Percentiles rank a stretch among this genome's conserved stretches.
These are phyloP conservation scores for Eilema depressum DNA, from an alignment of 2,888 invertebrate species.

Conservation along the genomic window DNA sequence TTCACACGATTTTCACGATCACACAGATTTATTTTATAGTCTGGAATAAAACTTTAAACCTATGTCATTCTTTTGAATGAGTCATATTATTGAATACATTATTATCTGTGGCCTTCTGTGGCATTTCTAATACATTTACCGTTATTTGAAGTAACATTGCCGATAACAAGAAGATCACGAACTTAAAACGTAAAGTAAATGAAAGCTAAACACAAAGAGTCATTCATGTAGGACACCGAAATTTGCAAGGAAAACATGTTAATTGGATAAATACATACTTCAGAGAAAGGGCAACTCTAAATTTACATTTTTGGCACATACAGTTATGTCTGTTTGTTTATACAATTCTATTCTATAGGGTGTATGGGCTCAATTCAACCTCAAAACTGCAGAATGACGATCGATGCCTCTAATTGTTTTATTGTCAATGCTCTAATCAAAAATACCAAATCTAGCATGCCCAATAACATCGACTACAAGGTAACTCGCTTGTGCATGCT, in stretches of 20 bases:
- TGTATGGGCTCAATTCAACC: too few species aligned
- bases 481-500: not conserved
- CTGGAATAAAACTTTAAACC: too few species aligned
- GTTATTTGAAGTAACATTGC: not conserved
- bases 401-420: too few species aligned
- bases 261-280: slow-evolving; percentile 16
- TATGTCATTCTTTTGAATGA: not conserved
- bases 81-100: not conserved
- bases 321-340: not conserved
- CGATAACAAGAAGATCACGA: slow-evolving; percentile 22
- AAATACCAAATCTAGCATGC: not conserved
- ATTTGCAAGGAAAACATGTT: slow-evolving; percentile 10
- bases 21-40: too few species aligned
- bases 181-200: slow-evolving; percentile 5
- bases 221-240: slow-evolving; percentile 3
- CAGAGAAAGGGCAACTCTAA: not conserved
- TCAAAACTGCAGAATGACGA: too few species aligned
- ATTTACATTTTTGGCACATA: not conserved
- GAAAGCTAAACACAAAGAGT: not conserved
- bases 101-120: too few species aligned
- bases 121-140: not conserved
- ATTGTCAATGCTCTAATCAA: not conserved
- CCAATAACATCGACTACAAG: not conserved
- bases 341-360: too few species aligned
- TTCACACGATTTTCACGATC: not conserved